A percentile compares a stretch with the other conserved stretches of the same genome.
phyloP scores from a whole-genome alignment of 2,113 vertebrate species.

The Casuarius casuarius region DNA sequence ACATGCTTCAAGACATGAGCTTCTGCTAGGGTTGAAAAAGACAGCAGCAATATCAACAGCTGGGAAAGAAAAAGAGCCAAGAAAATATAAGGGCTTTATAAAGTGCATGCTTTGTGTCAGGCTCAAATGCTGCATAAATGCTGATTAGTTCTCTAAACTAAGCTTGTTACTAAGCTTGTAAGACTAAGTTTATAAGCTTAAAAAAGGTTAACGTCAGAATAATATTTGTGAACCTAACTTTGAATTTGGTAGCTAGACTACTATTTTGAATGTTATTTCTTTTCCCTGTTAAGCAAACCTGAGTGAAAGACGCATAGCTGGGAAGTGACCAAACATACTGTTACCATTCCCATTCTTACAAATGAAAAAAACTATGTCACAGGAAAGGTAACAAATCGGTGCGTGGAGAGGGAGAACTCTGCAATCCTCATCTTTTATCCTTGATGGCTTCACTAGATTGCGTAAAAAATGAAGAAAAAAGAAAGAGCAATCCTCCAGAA shows the following conservation, averaged over 20 bases:
- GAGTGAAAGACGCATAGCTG: neutral
- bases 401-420: neutral
- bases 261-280: neutral
- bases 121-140: constrained; percentile 10
- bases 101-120: neutral
- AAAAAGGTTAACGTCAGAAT: neutral
- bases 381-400: neutral
- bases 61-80: constrained; percentile 19
- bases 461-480: neutral
- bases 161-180: neutral
- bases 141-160: neutral
- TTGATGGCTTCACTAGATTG: neutral
- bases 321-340: neutral
- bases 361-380: neutral
- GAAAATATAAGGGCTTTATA: neutral
- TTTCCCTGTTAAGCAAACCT: neutral
- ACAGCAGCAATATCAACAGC: neutral
- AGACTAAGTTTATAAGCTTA: neutral
- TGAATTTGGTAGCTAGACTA: neutral
- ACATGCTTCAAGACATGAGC: constrained; percentile 13
- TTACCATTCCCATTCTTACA: neutral
- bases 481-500: neutral
- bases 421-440: neutral
- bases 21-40: constrained; percentile 47
- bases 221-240: neutral